Conservation (phyloP, 2,888 invertebrate species). For the Aleiodes alternator region DNA sequence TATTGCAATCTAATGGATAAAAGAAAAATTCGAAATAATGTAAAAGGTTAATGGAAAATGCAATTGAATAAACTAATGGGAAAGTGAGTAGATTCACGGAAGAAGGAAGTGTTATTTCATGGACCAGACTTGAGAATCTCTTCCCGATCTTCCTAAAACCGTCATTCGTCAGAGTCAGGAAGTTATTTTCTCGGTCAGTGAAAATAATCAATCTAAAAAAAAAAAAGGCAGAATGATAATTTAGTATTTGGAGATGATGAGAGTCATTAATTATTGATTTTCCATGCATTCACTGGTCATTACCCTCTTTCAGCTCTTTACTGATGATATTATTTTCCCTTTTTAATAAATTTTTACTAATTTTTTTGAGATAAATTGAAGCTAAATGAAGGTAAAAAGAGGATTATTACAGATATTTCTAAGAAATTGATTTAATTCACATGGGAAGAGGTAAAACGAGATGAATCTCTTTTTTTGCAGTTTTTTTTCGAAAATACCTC, state of each 20-base stretch:
- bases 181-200: conserved; percentile 18
- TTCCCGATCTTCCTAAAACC: conserved; percentile 21
- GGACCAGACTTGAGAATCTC: conserved; percentile 28
- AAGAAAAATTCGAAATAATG: not conserved
- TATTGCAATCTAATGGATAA: not conserved
- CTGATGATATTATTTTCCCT: no score
- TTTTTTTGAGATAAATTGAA: no score
- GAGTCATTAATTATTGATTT: no score
- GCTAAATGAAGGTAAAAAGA: no score
- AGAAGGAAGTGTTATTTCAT: conserved; percentile 41
- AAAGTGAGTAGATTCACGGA: conserved; percentile 31
- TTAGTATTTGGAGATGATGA: not conserved
- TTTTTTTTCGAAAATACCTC: no score
- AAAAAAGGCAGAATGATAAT: not conserved
- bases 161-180: conserved; percentile 32
- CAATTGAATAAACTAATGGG: conserved; percentile 6
- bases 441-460: no score
- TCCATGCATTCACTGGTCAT: no score
- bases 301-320: no score
- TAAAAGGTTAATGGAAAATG: conserved; percentile 21
- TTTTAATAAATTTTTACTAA: no score
- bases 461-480: no score
- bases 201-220: not conserved
- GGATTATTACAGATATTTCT: no score
- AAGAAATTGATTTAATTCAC: no score